Conservation (phyloP, 2,888 invertebrate species). For the Gryllus longicercus region DNA sequence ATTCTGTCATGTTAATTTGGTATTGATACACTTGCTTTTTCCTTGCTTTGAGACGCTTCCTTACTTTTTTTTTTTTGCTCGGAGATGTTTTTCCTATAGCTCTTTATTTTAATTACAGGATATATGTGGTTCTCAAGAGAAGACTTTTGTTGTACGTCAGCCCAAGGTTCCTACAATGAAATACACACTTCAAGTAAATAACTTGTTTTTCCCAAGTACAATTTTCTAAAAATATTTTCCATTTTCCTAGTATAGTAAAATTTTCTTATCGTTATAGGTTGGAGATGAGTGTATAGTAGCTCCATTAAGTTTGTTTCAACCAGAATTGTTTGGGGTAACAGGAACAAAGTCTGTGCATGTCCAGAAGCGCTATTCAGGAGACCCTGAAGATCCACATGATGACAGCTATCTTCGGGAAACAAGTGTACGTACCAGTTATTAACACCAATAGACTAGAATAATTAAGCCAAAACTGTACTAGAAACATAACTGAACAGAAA, state of each 20-base stretch:
- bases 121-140: constrained; percentile 83
- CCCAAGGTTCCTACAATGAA: constrained; percentile 64
- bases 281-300: constrained; percentile 93
- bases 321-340: constrained; percentile 82
- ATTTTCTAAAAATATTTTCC: not conserved
- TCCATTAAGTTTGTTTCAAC: constrained; percentile 82
- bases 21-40: constrained; percentile 36
- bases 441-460: not conserved
- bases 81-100: too few relatives aligned
- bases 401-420: constrained; percentile 88
- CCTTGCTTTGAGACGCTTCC: too few relatives aligned
- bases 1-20: constrained; percentile 84
- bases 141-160: constrained; percentile 70
- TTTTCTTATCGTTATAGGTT: constrained; percentile 54
- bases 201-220: not conserved
- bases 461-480: not conserved
- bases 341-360: constrained; percentile 69
- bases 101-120: constrained; percentile 50
- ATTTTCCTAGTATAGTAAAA: not conserved
- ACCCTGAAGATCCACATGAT: constrained; percentile 92
- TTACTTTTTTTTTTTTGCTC: too few relatives aligned
- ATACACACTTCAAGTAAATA: constrained; percentile 64
- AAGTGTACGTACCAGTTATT: constrained; percentile 52
- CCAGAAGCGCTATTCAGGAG: constrained; percentile 67
- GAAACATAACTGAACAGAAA: constrained; percentile 22